Evolutionary conservation across 2,888 invertebrate genomes (phyloP).

Genomic region (Bimastos eiseni): DNA sequence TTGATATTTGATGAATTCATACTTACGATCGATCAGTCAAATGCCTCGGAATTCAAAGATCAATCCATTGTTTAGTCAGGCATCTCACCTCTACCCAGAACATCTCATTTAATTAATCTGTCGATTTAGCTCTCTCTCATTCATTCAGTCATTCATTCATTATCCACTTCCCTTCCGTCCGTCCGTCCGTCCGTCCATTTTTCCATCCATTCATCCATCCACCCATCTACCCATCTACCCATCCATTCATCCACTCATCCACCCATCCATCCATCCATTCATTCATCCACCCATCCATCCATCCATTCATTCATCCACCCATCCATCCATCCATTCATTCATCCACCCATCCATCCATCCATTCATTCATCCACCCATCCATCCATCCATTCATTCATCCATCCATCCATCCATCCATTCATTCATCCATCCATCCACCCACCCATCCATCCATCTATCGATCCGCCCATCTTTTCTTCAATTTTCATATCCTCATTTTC

Average conservation of each 20-base stretch:
- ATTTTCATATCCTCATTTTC: background rate
- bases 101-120: too few species aligned
- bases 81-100: too few species aligned
- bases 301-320: background rate
- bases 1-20: background rate
- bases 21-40: background rate
- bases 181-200: background rate
- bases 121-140: background rate
- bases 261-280: background rate
- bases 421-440: background rate
- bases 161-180: too few species aligned
- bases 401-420: background rate
- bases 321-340: background rate
- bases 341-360: background rate
- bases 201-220: background rate
- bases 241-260: background rate
- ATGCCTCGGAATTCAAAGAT: background rate
- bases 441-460: background rate
- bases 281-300: background rate
- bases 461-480: background rate
- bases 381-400: background rate
- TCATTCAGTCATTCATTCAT: background rate
- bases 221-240: too few species aligned
- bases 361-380: background rate
- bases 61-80: background rate